phyloP scores from a whole-genome alignment of 2,797 vertebrate genomes.

The Clarias laeviceps region DNA sequence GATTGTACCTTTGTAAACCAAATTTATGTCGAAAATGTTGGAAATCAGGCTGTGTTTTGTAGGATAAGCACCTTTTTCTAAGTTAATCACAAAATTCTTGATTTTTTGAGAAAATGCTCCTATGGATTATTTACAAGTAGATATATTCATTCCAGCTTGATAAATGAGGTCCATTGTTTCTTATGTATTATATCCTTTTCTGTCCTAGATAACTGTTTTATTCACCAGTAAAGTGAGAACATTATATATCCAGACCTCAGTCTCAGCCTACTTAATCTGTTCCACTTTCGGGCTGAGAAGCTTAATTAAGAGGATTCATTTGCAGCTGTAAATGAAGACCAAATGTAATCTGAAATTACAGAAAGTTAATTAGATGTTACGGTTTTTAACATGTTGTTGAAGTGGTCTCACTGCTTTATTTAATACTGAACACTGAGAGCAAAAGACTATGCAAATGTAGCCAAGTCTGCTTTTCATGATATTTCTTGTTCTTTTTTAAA shows the following conservation, averaged over 20 bases:
- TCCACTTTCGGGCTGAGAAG: constrained; percentile 32
- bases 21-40: too few relatives aligned
- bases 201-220: not conserved
- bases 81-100: too few relatives aligned
- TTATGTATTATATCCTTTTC: not conserved
- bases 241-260: constrained; percentile 27
- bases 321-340: constrained; percentile 2
- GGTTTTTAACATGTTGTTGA: constrained; percentile 14
- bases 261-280: constrained; percentile 29
- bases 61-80: not conserved
- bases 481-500: not conserved
- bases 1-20: too few relatives aligned
- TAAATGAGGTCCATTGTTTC: not conserved
- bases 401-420: constrained; percentile 18
- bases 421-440: not conserved
- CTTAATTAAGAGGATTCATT: constrained; percentile 24
- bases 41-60: not conserved
- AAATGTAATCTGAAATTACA: constrained; percentile 3
- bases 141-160: not conserved
- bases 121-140: not conserved
- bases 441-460: not conserved
- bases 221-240: not conserved
- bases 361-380: constrained; percentile 35
- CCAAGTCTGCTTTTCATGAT: not conserved
- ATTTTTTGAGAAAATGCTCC: not conserved